Evolutionary conservation across 2,888 invertebrate genomes (phyloP).

Genomic region (Biston stratarius): DNA sequence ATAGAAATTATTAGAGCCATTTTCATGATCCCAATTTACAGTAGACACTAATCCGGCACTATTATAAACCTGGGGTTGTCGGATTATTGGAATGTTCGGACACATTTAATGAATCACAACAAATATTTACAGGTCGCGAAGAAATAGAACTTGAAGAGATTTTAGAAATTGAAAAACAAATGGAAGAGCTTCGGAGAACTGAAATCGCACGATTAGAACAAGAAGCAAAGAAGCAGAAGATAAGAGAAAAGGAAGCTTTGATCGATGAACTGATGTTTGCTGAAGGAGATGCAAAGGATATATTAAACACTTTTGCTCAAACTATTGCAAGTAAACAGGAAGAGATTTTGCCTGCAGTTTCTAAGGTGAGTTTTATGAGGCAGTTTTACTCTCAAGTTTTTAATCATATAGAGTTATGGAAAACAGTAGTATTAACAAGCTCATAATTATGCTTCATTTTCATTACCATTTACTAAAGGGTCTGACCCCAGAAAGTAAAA

Average conservation of each 20-base stretch:
- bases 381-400: neutral
- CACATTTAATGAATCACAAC: no score
- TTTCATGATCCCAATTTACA: no score
- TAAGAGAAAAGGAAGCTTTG: conserved; percentile 95
- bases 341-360: conserved; percentile 74
- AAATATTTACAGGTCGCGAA: conserved; percentile 85
- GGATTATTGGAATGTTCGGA: no score
- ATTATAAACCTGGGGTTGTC: no score
- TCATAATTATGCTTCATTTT: no score
- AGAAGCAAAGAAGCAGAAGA: conserved; percentile 93
- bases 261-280: conserved; percentile 98
- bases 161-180: conserved; percentile 92
- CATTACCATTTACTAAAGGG: no score
- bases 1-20: no score
- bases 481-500: no score
- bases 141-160: conserved; percentile 95
- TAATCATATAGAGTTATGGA: no score
- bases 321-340: conserved; percentile 90
- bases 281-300: conserved; percentile 95
- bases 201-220: conserved; percentile 89
- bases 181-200: conserved; percentile 90
- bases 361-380: conserved; percentile 64
- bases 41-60: no score
- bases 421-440: no score
- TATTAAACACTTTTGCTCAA: conserved; percentile 93